A percentile compares a stretch with the other conserved stretches of the same genome.
Conservation (phyloP, 2,888 invertebrate species). For the Orthosia gothica region DNA sequence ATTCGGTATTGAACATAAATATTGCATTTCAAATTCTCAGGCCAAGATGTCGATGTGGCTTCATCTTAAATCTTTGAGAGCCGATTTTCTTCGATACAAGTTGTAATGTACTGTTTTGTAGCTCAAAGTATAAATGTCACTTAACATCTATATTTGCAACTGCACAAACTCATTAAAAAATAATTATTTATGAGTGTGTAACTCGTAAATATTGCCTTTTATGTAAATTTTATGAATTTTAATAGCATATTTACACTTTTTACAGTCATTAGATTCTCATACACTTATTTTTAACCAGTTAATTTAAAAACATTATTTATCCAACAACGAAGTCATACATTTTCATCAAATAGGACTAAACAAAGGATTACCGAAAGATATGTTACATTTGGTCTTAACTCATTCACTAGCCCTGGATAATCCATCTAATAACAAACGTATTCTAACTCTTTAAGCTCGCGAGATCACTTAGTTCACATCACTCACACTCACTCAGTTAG, state of each 20-base stretch:
- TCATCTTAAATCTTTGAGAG: slow-evolving; percentile 9
- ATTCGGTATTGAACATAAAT: slow-evolving; percentile 54
- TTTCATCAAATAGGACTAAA: slow-evolving; percentile 40
- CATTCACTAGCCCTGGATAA: slow-evolving; percentile 48
- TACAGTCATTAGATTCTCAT: slow-evolving; percentile 21
- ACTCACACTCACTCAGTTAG: slow-evolving; percentile 50
- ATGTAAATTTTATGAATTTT: slow-evolving; percentile 15
- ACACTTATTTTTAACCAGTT: slow-evolving; percentile 23
- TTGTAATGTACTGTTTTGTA: not conserved
- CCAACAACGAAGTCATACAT: slow-evolving; percentile 21
- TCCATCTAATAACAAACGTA: slow-evolving; percentile 58
- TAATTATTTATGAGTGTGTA: not conserved
- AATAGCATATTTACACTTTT: slow-evolving; percentile 41
- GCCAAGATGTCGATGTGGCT: not conserved
- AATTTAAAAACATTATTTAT: slow-evolving; percentile 26
- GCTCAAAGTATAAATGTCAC: no score
- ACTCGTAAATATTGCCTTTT: slow-evolving; percentile 16
- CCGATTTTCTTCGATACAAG: not conserved
- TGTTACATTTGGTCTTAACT: slow-evolving; percentile 54
- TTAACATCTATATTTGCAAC: slow-evolving; percentile 8
- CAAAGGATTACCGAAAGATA: slow-evolving; percentile 55
- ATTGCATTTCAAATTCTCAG: slow-evolving; percentile 36
- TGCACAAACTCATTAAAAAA: not conserved
- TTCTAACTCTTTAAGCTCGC: slow-evolving; percentile 77
- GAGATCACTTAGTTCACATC: slow-evolving; percentile 76